A percentile compares a stretch with the other conserved stretches of the same genome.
These are phyloP conservation scores for Yoshiicerus persimilis DNA, from an alignment of 1,140 invertebrate genomes.

Conservation along the genomic window DNA sequence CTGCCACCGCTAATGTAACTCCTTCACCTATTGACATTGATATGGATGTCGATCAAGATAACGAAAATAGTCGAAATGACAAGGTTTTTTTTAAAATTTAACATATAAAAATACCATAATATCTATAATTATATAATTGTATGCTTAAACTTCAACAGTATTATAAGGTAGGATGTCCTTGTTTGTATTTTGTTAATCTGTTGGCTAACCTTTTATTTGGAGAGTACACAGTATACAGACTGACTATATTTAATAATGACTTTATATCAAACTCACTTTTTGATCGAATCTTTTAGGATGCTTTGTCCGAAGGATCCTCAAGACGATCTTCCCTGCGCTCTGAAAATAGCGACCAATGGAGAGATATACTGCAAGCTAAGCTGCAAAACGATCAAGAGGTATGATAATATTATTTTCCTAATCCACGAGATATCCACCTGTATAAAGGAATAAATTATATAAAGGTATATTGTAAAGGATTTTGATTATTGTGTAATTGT, in stretches of 20 bases:
- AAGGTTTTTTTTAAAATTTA: slow-evolving; percentile 16
- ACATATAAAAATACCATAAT: not conserved
- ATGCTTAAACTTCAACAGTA: not conserved
- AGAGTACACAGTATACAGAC: too few relatives aligned
- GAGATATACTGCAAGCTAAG: slow-evolving; percentile 40
- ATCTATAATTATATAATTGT: not conserved
- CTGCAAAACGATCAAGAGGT: slow-evolving; percentile 40
- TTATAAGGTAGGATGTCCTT: too few relatives aligned
- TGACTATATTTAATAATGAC: too few relatives aligned
- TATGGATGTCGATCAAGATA: slow-evolving; percentile 4
- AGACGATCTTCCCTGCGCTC: slow-evolving; percentile 41
- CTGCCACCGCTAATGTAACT: slow-evolving; percentile 39
- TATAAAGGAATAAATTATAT: not conserved
- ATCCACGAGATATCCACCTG: too few relatives aligned
- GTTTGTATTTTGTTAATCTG: too few relatives aligned
- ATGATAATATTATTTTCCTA: not conserved
- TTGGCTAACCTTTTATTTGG: too few relatives aligned
- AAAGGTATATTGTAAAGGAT: not conserved
- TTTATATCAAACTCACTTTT: too few relatives aligned
- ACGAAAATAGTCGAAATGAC: slow-evolving; percentile 24
- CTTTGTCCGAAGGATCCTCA: slow-evolving; percentile 31
- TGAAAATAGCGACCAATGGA: slow-evolving; percentile 36
- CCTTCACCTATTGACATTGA: slow-evolving; percentile 45
- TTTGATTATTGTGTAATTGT: not conserved
- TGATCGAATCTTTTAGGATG: not conserved